phyloP scores from a whole-genome alignment of 2,888 invertebrate genomes.

The Nomada flava region DNA sequence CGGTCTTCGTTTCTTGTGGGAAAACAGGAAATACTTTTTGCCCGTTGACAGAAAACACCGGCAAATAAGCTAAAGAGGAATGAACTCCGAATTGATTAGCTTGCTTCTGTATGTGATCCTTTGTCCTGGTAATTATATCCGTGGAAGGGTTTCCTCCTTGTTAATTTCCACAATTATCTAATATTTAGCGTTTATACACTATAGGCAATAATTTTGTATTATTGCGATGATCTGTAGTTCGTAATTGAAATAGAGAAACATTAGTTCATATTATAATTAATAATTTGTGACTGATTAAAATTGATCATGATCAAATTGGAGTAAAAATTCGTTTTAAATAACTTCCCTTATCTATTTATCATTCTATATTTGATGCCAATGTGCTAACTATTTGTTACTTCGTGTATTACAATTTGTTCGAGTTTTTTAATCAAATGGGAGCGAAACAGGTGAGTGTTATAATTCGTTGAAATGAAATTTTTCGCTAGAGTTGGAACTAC shows the following conservation, averaged over 20 bases:
- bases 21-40: slow-evolving; percentile 69
- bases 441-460: no score
- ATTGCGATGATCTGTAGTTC: no score
- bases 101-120: background rate
- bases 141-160: background rate
- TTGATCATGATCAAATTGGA: no score
- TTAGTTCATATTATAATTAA: no score
- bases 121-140: background rate
- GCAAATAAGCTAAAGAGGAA: slow-evolving; percentile 4
- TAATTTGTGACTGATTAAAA: no score
- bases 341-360: background rate
- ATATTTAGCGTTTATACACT: background rate
- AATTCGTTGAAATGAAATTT: no score
- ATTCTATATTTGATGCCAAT: background rate
- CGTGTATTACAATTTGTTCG: no score
- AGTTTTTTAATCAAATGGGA: no score
- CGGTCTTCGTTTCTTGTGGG: slow-evolving; percentile 14
- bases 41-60: slow-evolving; percentile 54
- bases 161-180: background rate
- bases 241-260: no score
- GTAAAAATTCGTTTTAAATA: background rate
- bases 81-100: slow-evolving; percentile 13
- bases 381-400: no score
- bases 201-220: no score
- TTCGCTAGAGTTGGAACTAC: no score